Conservation (phyloP, 2,113 vertebrate species). For the Melanocharis versteri region DNA sequence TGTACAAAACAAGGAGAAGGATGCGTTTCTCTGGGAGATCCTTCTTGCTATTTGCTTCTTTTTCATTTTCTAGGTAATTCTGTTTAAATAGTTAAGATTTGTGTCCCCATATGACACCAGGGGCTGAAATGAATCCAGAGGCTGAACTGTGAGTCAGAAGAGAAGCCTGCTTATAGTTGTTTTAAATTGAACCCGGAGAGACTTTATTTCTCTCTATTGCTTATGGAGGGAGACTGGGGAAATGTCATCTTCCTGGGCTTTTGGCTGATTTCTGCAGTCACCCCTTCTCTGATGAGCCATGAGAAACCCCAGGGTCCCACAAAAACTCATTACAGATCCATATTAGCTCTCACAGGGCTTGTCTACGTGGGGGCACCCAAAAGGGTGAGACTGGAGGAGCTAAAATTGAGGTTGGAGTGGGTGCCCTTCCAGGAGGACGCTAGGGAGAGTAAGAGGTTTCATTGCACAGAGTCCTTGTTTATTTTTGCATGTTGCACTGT, state of each 20-base stretch:
- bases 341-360: not conserved
- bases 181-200: not conserved
- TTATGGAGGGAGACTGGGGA: not conserved
- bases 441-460: not conserved
- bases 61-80: not conserved
- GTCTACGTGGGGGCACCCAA: not conserved
- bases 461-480: not conserved
- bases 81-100: not conserved
- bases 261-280: not conserved
- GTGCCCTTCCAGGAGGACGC: not conserved
- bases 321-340: not conserved
- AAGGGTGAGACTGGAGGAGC: not conserved
- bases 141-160: not conserved
- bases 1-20: not conserved
- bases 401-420: not conserved
- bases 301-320: not conserved
- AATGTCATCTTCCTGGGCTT: not conserved
- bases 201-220: not conserved
- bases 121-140: not conserved
- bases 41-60: not conserved
- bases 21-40: not conserved
- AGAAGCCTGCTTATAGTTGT: not conserved
- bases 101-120: not conserved
- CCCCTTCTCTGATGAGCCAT: not conserved
- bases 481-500: not conserved